These are phyloP conservation scores for Listrodromus nycthemerus DNA, from an alignment of 2,888 invertebrate species.

Conservation along the genomic window DNA sequence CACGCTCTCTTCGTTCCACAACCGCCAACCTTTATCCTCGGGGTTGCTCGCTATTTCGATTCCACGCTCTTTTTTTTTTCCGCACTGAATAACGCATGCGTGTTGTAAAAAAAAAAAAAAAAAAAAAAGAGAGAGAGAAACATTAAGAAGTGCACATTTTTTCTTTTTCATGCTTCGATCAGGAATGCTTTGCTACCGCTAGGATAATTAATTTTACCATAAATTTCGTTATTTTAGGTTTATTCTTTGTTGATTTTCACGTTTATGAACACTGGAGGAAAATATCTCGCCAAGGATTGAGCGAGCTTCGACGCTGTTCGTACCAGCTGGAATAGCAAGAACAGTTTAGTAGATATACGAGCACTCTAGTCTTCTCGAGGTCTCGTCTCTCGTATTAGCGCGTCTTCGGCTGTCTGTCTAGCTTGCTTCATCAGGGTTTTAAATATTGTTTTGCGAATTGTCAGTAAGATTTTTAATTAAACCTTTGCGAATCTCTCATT, in stretches of 20 bases:
- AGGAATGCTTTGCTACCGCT: slow-evolving; percentile 5
- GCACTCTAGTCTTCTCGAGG: background rate
- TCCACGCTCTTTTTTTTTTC: background rate
- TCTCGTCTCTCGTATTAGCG: slow-evolving; percentile 6
- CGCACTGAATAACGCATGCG: background rate
- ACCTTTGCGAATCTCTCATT: background rate
- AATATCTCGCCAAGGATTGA: background rate
- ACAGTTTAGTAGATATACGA: slow-evolving; percentile 73
- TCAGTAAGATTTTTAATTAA: background rate
- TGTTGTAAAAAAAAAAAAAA: background rate
- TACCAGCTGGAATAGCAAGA: slow-evolving; percentile 76
- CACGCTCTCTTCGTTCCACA: background rate
- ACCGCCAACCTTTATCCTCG: background rate
- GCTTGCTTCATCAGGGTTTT: background rate
- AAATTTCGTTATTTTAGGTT: background rate
- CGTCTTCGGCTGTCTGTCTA: background rate
- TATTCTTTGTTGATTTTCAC: background rate
- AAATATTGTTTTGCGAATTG: background rate
- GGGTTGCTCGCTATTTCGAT: background rate
- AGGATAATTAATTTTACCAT: slow-evolving; percentile 3
- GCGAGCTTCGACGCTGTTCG: slow-evolving; percentile 15
- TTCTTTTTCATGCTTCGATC: background rate
- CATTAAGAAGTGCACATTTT: background rate
- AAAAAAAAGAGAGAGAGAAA: background rate
- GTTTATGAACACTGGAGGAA: slow-evolving; percentile 5